A percentile compares a stretch with the other conserved stretches of the same genome.
Conservation (phyloP, 2,797 vertebrate species). For the Taeniopygia guttata region DNA sequence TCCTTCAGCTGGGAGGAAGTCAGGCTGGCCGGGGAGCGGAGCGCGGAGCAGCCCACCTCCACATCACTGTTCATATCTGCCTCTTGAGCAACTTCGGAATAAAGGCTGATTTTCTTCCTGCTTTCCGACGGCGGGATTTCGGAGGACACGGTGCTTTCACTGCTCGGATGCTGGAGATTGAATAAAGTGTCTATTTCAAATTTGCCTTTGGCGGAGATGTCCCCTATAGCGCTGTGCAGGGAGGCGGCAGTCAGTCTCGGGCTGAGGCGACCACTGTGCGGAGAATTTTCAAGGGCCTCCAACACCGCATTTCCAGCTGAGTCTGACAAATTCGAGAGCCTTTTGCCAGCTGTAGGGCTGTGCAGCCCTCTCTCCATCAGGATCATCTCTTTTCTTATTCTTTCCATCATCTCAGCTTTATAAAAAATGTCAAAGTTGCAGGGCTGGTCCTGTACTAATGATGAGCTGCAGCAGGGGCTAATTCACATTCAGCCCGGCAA, state of each 20-base stretch:
- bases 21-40: conserved; percentile 87
- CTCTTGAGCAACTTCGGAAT: conserved; percentile 93
- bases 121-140: conserved; percentile 89
- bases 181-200: conserved; percentile 99
- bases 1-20: conserved; percentile 91
- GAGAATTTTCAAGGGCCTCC: conserved; percentile 99
- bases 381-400: conserved; percentile 99
- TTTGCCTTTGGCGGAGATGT: conserved; percentile 93
- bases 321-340: conserved; percentile 89
- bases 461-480: conserved; percentile 89
- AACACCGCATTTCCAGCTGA: conserved; percentile 92
- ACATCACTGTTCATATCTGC: conserved; percentile 98
- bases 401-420: conserved; percentile 97
- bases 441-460: conserved; percentile 84
- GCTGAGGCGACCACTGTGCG: conserved; percentile 94
- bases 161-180: conserved; percentile 86
- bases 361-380: conserved; percentile 99
- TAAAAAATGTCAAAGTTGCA: conserved; percentile 84
- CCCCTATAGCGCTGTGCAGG: conserved; percentile 89
- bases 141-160: conserved; percentile 84
- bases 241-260: conserved; percentile 94
- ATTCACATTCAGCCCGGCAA: conserved; percentile 92
- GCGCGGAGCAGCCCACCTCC: conserved; percentile 94
- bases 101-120: conserved; percentile 93
- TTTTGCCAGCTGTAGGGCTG: conserved; percentile 93